phyloP scores from a whole-genome alignment of 2,113 vertebrate genomes.

The Pachyramphus minor region DNA sequence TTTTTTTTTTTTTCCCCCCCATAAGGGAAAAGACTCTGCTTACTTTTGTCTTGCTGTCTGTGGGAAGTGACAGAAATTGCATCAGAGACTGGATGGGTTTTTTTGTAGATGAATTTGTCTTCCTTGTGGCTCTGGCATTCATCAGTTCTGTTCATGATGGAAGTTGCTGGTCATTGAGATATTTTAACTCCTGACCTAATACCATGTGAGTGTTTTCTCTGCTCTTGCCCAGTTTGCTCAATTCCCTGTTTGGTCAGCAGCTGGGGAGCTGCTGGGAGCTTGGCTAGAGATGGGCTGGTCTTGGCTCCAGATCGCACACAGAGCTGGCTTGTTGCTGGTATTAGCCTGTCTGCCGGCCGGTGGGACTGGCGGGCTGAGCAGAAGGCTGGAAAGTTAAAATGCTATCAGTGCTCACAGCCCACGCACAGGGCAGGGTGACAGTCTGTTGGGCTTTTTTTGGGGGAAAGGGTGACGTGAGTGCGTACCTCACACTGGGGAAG shows the following conservation, averaged over 20 bases:
- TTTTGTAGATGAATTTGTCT: not conserved
- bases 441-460: rapidly evolving
- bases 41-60: not conserved
- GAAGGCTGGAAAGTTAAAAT: rapidly evolving
- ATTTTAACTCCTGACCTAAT: constrained; percentile 5
- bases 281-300: not conserved
- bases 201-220: not conserved
- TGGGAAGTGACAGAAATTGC: not conserved
- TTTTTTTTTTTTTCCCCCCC: no score
- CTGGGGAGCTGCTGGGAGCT: not conserved
- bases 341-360: rapidly evolving
- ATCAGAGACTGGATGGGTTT: not conserved
- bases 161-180: not conserved
- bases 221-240: not conserved
- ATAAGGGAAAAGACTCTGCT: not conserved
- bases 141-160: not conserved
- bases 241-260: not conserved
- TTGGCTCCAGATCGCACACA: rapidly evolving
- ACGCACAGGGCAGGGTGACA: not conserved
- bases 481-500: rapidly evolving
- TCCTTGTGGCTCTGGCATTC: not conserved
- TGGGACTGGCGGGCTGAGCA: not conserved
- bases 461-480: rapidly evolving
- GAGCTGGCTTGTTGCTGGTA: not conserved
- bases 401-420: not conserved